Conservation (phyloP, 2,797 vertebrate species). For the Sylvilagus floridanus region DNA sequence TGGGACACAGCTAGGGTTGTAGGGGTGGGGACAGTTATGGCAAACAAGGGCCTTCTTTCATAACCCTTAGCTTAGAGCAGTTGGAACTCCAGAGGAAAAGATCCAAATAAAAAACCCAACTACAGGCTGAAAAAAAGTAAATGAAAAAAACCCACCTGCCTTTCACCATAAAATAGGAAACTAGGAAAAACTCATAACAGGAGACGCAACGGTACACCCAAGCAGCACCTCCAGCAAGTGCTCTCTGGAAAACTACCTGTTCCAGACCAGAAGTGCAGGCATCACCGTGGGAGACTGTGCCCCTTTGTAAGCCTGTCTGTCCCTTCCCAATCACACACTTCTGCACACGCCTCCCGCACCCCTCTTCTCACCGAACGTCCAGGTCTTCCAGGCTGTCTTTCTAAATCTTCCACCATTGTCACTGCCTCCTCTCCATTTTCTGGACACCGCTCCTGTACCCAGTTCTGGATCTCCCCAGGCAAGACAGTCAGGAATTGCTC, state of each 20-base stretch:
- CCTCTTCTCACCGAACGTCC: constrained; percentile 73
- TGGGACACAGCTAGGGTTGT: neutral
- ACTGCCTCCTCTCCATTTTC: constrained; percentile 84
- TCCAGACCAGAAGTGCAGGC: constrained; percentile 27
- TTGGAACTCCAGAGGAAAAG: constrained; percentile 48
- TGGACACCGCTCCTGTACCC: constrained; percentile 82
- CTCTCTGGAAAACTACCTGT: constrained; percentile 53
- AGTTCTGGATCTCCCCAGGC: constrained; percentile 81
- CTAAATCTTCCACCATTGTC: constrained; percentile 84
- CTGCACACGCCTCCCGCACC: neutral
- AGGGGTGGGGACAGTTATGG: neutral
- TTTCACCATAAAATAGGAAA: constrained; percentile 45
- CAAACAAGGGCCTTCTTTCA: constrained; percentile 42
- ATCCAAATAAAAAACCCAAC: constrained; percentile 58
- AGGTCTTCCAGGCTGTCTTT: constrained; percentile 75
- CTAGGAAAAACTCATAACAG: neutral
- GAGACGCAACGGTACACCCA: neutral
- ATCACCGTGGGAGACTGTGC: neutral
- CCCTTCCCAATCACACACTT: constrained; percentile 42
- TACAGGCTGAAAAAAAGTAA: neutral
- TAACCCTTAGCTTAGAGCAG: constrained; percentile 46
- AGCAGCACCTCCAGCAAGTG: constrained; percentile 13
- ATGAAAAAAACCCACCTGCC: neutral
- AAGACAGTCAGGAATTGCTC: constrained; percentile 84
- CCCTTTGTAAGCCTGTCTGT: neutral